Base-by-base conservation (phyloP, 2,888 invertebrate genomes). In the Yponomeuta cagnagella region DNA sequence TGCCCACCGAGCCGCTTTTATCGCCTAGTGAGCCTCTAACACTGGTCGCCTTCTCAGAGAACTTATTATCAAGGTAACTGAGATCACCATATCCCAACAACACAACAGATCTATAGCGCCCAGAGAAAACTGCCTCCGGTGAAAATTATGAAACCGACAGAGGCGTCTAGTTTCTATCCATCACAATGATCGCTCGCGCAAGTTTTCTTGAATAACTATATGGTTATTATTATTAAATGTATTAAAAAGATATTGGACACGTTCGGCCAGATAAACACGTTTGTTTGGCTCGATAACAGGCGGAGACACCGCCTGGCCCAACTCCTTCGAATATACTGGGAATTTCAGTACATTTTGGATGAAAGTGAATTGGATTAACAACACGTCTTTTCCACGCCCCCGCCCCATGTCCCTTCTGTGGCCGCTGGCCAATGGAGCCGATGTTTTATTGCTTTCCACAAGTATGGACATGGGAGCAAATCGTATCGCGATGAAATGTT, bases 141-240 rank as follows among this genome's bases (percentile, higher is more conserved):
- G 87, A 88, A 86, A 88, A 89, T 87, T 86, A 87, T 87, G 80
- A 85, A 87, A 86, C 82, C 81, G 80, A 79, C 77, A 76, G 77
- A 77, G 75, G 43, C 30, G 68, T 48, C 63, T 43, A 63, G 64
- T 52, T 31, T 69, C 71, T 69, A 69, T 69, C 71, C 65, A 71
- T 71, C 70, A 70, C 48, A 48, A 23, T 70, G 68, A 58, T 58
- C 52, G 15, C 52, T 58, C 52, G 52, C 52, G 15, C 15, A 58
- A 15, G 15, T 58, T 58, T 58, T 58, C 52, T 58, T 58, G 15
- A 58, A 15, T 58, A 58, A 58, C 52, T 12, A 15, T 15, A 58
- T 58, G 52, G 12, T 58, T 58, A 15, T 58, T 58, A 58, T 15
- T 12, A 58, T 58, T 58, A 12, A 58, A 15, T 58, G 3, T 58